Conservation (phyloP, 2,888 invertebrate species). For the Argyra leucocephala region DNA sequence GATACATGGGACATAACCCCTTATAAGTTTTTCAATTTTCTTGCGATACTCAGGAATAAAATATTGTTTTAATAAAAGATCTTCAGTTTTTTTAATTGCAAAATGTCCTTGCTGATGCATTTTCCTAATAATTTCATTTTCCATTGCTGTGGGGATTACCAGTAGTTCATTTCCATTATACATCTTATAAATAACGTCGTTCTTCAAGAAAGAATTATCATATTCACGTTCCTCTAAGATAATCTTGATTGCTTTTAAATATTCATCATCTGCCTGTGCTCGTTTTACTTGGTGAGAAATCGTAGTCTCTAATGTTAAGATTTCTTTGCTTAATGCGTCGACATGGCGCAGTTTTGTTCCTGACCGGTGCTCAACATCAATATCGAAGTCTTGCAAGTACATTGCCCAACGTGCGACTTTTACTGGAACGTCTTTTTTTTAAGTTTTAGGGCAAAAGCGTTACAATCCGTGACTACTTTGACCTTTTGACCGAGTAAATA, state of each 20-base stretch:
- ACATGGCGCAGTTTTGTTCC: constrained; percentile 9
- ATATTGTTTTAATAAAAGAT: constrained; percentile 10
- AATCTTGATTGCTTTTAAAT: neutral
- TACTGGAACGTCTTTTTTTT: constrained; percentile 11
- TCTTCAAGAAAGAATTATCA: constrained; percentile 13
- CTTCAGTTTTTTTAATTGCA: constrained; percentile 10
- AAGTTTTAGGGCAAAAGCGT: constrained; percentile 13
- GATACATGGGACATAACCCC: constrained; percentile 18
- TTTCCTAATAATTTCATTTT: constrained; percentile 14
- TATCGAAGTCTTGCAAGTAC: constrained; percentile 12
- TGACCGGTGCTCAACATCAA: constrained; percentile 12
- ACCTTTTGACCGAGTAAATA: constrained; percentile 13
- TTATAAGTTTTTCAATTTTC: constrained; percentile 16
- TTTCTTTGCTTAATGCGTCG: constrained; percentile 11
- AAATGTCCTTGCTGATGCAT: constrained; percentile 18
- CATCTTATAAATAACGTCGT: constrained; percentile 15
- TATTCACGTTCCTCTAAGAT: constrained; percentile 2
- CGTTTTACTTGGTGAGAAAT: neutral
- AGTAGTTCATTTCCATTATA: constrained; percentile 16
- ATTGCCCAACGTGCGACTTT: constrained; percentile 13
- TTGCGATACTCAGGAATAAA: constrained; percentile 10
- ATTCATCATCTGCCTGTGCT: constrained; percentile 4
- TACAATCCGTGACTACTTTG: constrained; percentile 16
- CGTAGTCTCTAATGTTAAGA: neutral
- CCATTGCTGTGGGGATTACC: constrained; percentile 17